phyloP scores from a whole-genome alignment of 2,113 vertebrate species.

The Gadus macrocephalus region DNA sequence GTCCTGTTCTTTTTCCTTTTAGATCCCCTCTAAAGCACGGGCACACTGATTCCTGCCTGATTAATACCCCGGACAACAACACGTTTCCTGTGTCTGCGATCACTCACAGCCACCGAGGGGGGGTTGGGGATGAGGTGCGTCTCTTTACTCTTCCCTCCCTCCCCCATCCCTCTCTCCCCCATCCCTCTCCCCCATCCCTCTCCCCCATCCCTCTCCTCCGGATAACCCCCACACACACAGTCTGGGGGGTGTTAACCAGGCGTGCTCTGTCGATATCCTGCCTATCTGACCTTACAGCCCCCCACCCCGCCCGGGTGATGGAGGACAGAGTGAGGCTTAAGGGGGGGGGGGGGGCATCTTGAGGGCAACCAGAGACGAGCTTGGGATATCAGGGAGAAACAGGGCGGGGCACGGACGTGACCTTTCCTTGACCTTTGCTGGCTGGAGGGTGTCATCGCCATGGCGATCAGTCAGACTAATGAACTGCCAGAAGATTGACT shows the following conservation, averaged over 20 bases:
- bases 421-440: slow-evolving; percentile 50
- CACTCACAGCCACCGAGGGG: background rate
- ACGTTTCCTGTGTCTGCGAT: background rate
- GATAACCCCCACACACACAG: background rate
- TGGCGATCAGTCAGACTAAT: slow-evolving; percentile 39
- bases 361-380: too few species aligned
- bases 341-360: too few species aligned
- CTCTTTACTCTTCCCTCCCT: background rate
- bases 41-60: too few species aligned
- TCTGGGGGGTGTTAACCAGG: background rate
- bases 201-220: background rate
- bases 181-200: too few species aligned
- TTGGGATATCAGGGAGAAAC: slow-evolving; percentile 16
- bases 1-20: too few species aligned
- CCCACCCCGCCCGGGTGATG: background rate
- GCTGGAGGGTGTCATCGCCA: background rate
- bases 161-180: background rate
- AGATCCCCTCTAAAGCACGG: too few species aligned
- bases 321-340: background rate
- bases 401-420: slow-evolving; percentile 25
- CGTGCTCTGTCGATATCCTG: background rate
- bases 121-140: background rate
- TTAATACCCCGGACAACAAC: background rate
- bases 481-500: slow-evolving; percentile 50
- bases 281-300: background rate